Percentiles rank a stretch among this genome's conserved stretches.
Conservation (phyloP, 2,888 invertebrate species). For the Andrena chrysosceles region DNA sequence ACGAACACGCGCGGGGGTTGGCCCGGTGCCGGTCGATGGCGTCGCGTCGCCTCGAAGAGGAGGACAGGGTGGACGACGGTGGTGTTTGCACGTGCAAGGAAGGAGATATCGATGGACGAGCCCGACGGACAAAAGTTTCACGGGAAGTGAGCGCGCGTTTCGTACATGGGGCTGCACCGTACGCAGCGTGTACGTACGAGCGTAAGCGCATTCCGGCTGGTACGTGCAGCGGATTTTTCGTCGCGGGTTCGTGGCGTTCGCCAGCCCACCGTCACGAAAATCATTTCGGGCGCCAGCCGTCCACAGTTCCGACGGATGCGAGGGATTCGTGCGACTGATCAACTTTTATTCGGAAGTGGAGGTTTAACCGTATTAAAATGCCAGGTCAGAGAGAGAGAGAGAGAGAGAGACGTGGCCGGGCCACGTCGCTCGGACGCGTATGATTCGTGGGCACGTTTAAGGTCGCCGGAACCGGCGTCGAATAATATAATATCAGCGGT, state of each 20-base stretch:
- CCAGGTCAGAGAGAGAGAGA: conserved; percentile 45
- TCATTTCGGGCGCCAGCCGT: conserved; percentile 79
- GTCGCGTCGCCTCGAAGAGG: background rate
- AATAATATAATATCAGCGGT: conserved; percentile 69
- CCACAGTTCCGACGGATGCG: conserved; percentile 79
- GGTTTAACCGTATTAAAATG: conserved; percentile 79
- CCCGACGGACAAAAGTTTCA: conserved; percentile 60
- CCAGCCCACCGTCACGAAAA: conserved; percentile 54
- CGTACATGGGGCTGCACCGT: conserved; percentile 56
- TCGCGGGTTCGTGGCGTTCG: background rate
- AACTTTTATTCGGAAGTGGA: conserved; percentile 80
- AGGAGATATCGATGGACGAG: conserved; percentile 63
- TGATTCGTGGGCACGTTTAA: conserved; percentile 59
- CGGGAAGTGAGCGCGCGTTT: conserved; percentile 65
- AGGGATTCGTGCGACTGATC: conserved; percentile 62
- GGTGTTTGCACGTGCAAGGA: conserved; percentile 59
- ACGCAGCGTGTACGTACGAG: conserved; percentile 45
- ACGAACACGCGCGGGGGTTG: too few relatives aligned
- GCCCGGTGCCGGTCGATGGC: background rate
- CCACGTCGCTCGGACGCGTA: conserved; percentile 15
- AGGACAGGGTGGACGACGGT: conserved; percentile 9
- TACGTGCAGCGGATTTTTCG: conserved; percentile 42
- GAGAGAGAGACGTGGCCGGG: conserved; percentile 4
- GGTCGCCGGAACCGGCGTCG: conserved; percentile 72
- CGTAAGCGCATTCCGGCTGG: conserved; percentile 40